Conservation (phyloP, 2,113 vertebrate species). For the Crocuta crocuta region DNA sequence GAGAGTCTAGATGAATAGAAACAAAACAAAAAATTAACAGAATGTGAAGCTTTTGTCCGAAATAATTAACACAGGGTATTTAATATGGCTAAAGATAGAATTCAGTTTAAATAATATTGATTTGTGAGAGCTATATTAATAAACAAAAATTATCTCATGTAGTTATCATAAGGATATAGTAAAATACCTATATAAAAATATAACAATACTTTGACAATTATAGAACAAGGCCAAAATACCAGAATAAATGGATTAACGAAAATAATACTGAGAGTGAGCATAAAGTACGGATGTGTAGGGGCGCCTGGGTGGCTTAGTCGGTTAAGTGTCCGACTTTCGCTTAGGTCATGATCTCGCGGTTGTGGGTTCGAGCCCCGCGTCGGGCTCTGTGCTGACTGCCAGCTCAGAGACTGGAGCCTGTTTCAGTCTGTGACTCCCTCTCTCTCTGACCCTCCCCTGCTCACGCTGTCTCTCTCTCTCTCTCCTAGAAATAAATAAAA, state of each 20-base stretch:
- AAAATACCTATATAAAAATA: not conserved
- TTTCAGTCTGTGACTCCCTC: too few species aligned
- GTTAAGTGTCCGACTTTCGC: too few species aligned
- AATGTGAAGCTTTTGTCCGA: not conserved
- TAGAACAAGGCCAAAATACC: not conserved
- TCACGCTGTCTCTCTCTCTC: too few species aligned
- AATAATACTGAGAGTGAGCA: not conserved
- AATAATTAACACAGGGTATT: not conserved
- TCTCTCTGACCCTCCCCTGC: too few species aligned
- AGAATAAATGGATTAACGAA: not conserved
- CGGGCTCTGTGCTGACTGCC: too few species aligned
- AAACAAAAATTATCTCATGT: not conserved
- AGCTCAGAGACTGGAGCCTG: too few species aligned
- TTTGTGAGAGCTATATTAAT: not conserved
- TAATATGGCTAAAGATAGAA: not conserved
- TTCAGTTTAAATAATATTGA: not conserved
- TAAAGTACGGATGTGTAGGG: not conserved
- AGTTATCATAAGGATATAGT: not conserved
- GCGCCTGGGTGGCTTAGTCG: too few species aligned
- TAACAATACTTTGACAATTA: not conserved
- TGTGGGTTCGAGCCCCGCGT: too few species aligned
- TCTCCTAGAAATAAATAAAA: too few species aligned
- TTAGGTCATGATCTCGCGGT: too few species aligned
- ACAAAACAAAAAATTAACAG: not conserved
- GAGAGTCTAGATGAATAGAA: not conserved